phyloP scores from a whole-genome alignment of 2,888 invertebrate genomes.

The Drosophila ezoana region DNA sequence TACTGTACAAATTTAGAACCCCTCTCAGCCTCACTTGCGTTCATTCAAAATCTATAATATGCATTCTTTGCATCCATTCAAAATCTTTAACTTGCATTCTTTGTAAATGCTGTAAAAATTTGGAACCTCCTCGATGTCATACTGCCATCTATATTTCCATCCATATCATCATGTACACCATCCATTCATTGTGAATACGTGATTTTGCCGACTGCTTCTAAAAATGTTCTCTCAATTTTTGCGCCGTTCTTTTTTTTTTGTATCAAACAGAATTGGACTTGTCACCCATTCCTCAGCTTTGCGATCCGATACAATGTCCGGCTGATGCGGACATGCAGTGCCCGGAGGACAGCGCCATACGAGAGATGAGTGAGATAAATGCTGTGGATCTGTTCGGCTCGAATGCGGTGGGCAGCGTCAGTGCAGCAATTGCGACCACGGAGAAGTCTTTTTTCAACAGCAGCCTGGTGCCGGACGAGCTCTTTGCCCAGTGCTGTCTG shows the following conservation, averaged over 20 bases:
- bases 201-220: constrained; percentile 5
- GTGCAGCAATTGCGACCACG: constrained; percentile 25
- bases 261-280: constrained; percentile 66
- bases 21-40: too few relatives aligned
- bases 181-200: constrained; percentile 7
- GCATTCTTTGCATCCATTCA: too few relatives aligned
- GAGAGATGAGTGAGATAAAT: constrained; percentile 65
- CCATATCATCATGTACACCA: not conserved
- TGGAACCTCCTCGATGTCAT: too few relatives aligned
- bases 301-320: constrained; percentile 82
- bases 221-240: constrained; percentile 6
- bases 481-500: constrained; percentile 81
- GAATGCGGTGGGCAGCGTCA: constrained; percentile 34
- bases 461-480: constrained; percentile 64
- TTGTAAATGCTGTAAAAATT: too few relatives aligned
- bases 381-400: constrained; percentile 60
- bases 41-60: too few relatives aligned
- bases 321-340: constrained; percentile 79
- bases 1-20: too few relatives aligned
- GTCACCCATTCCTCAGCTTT: constrained; percentile 66
- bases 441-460: constrained; percentile 44
- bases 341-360: constrained; percentile 81
- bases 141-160: not conserved
- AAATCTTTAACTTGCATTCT: too few relatives aligned
- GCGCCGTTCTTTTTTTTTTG: not conserved